Base-by-base conservation (phyloP, 1,140 invertebrate species). In the Belonocnema kinseyi region DNA sequence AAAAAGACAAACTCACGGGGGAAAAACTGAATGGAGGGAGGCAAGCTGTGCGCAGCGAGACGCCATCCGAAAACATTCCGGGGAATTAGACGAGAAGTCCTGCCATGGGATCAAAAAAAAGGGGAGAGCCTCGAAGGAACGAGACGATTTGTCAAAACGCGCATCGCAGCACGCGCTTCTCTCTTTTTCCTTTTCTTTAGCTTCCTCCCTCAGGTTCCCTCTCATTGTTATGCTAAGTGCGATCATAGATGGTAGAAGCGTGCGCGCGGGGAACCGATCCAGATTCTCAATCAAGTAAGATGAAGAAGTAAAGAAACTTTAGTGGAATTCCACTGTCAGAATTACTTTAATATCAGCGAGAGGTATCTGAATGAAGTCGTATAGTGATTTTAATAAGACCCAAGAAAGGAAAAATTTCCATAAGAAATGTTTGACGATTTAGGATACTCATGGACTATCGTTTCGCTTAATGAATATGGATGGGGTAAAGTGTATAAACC, bases 41-140 rank as follows among this genome's bases (percentile, higher is more conserved):
- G 83, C 87, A 88, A 86, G 86, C 87, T 88, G 88, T 77, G 88
- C 87, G 52, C 85, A 86, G 87, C 86, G 84, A 88, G 85, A 88
- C 86, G 78, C 83, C 87, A 82, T 77, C 73, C 83, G 82, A 88
- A 87, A 87, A 88, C 85, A 88, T 88, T 88, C 86, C 87, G 84
- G 78, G 82, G 88, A 89, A 89, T 89, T 89, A 89, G 87, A 88
- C 82, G 85, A 78, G 83, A 79, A 81, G 78, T 81, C 81, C 61
- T 87, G 82, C 79, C 83, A 79, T 81, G 85, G 81, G 82, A 85
- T 82, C 76, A 74, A 77, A 77, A 78, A n/a, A 82, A 80, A 76
- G 75, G 71, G 74, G 75, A 73, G 52, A 78, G 74, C 50, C 74
- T 53, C 54, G 76, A 84, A 78, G 81, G 76, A 78, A 80, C 76